Evolutionary conservation across 2,797 vertebrate species (phyloP).

Genomic region (Sternarchorhynchus goeldii): DNA sequence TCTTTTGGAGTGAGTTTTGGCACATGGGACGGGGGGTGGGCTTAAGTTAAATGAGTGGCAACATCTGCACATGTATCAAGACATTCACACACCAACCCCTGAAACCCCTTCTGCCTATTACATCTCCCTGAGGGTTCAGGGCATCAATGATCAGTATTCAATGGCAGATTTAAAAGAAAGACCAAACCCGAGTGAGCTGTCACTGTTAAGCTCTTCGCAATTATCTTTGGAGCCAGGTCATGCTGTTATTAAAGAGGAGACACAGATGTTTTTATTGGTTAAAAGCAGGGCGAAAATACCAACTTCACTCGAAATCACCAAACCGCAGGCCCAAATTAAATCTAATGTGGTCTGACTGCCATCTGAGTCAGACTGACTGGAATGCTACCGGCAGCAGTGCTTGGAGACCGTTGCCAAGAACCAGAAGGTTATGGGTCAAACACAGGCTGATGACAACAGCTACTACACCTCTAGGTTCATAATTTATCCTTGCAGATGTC

Average conservation of each 20-base stretch:
- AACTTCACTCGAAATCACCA: neutral
- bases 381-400: neutral
- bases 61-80: no score
- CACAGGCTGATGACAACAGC: neutral
- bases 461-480: neutral
- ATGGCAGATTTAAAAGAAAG: no score
- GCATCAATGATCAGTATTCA: no score
- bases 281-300: neutral
- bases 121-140: no score
- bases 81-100: no score
- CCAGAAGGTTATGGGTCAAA: slow-evolving; percentile 6
- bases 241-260: neutral
- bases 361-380: neutral
- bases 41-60: no score
- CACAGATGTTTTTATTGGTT: neutral
- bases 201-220: neutral
- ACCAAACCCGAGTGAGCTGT: neutral
- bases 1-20: neutral
- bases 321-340: neutral
- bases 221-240: no score
- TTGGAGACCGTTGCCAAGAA: neutral
- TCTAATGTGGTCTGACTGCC: neutral
- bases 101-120: no score
- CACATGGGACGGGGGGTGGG: no score
- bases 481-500: neutral